Conservation (phyloP, 2,113 vertebrate species). For the Tachuris rubrigastra region DNA sequence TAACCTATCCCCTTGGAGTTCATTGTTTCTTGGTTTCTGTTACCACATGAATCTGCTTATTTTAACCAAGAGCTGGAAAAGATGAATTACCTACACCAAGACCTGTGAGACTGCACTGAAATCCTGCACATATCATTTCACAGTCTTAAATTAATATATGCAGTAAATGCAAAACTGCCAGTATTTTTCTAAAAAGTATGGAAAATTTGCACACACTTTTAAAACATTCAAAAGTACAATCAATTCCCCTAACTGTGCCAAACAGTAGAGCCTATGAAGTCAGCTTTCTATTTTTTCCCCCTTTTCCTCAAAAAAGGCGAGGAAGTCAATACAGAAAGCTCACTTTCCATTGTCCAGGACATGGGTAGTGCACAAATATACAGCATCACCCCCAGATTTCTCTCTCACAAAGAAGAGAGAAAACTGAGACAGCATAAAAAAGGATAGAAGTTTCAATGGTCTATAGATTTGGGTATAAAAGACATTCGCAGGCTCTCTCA, state of each 20-base stretch:
- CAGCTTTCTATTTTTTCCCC: fast-evolving
- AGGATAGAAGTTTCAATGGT: neutral
- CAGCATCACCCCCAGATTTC: neutral
- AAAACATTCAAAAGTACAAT: neutral
- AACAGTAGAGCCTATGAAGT: neutral
- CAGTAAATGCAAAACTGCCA: neutral
- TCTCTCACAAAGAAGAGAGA: neutral
- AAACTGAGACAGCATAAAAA: neutral
- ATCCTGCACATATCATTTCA: neutral
- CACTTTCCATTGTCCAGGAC: neutral
- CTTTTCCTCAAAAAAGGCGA: neutral
- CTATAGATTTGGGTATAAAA: neutral
- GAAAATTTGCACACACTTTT: neutral
- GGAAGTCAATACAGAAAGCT: neutral
- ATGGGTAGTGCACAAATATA: fast-evolving
- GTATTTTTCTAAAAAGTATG: neutral
- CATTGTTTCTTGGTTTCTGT: neutral
- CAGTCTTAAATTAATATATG: neutral
- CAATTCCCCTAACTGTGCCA: neutral
- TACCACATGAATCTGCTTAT: neutral
- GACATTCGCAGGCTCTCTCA: neutral
- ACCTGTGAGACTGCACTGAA: neutral
- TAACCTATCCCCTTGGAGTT: neutral
- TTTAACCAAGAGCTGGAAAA: slow-evolving; percentile 25
- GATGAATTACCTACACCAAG: neutral